Base-by-base conservation (phyloP, 1,140 invertebrate genomes). In the Nomia melanderi region DNA sequence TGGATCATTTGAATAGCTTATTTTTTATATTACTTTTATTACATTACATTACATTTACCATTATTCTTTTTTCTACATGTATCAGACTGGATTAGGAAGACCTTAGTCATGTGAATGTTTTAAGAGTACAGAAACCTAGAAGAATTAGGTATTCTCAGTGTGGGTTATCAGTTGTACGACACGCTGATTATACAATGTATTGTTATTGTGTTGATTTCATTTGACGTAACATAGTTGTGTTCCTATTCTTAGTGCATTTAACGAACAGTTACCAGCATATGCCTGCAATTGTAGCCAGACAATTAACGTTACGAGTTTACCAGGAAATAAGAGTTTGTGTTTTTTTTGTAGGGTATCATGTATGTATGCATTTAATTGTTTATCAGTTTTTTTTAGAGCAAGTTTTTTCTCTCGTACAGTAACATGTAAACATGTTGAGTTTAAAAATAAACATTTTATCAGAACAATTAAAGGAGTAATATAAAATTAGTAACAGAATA, bases 221-320 rank as follows among this genome's bases (percentile, higher is more conserved):
- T 33, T 14, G 29, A 47, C 63, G 56, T 36, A 69, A 83, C 66
- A 23, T 54, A 64, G 63, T 63, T 27, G 14, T 36, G n/a, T 23
- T 53, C 62, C 31, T 76, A 54, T 83, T 79, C 20, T 14, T 65
- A 23, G n/a, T 39, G 8, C 56, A 33, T 82, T 82, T 53, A 75
- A 65, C 62, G 39, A 64, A 47, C 6, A 25, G 39, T 29, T 74
- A 36, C 14, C 4, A 75, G 53, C 44, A 33, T 36, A 76, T 5
- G 12, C 36, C 47, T 25, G 25, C 59, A 59, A 57, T 53, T 47
- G 25, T 14, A 57, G 27, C 17, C 25, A 57, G 11, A 17, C n/a
- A 56, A 74, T 56, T 74, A 36, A 11, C 14, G 54, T 41, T 20
- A 8, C 4, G 27, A 54, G 27, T 14, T 54, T 41, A 56, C 23